These are phyloP conservation scores for Phortica magna DNA, from an alignment of 2,888 invertebrate species.

Conservation along the genomic window DNA sequence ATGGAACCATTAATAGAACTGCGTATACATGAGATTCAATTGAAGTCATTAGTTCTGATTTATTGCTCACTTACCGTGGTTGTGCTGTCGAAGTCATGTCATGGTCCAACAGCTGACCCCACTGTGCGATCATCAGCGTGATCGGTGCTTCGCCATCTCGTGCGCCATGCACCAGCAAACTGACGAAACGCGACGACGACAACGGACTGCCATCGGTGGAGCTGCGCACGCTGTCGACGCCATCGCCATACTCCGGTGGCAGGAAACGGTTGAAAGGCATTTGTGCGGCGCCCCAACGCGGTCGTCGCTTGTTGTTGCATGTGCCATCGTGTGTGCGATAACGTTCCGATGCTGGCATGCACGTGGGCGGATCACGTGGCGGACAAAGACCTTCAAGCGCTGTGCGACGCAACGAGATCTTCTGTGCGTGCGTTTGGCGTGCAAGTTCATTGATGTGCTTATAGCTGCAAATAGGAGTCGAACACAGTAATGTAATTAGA, in stretches of 20 bases:
- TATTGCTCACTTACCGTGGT: constrained; percentile 78
- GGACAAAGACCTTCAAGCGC: constrained; percentile 81
- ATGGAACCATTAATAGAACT: constrained; percentile 86
- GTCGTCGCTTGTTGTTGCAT: constrained; percentile 89
- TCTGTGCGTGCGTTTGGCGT: constrained; percentile 74
- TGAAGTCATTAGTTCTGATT: neutral
- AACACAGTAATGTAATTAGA: constrained; percentile 32
- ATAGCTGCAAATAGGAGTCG: constrained; percentile 63
- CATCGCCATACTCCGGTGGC: constrained; percentile 90
- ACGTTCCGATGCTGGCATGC: constrained; percentile 84
- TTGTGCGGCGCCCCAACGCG: constrained; percentile 90
- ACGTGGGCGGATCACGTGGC: constrained; percentile 82
- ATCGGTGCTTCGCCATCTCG: constrained; percentile 83
- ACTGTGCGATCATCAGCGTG: constrained; percentile 91
- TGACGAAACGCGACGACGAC: constrained; percentile 88
- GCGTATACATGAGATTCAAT: neutral
- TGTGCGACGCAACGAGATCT: constrained; percentile 76
- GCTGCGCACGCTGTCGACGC: constrained; percentile 79
- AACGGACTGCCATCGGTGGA: constrained; percentile 82
- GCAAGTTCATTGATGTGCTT: constrained; percentile 74
- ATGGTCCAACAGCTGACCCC: constrained; percentile 95
- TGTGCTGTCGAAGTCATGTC: constrained; percentile 90
- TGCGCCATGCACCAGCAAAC: constrained; percentile 83
- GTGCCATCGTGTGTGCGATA: constrained; percentile 93
- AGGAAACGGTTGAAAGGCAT: constrained; percentile 90